phyloP scores from a whole-genome alignment of 2,888 invertebrate species.

The Bombylius major region DNA sequence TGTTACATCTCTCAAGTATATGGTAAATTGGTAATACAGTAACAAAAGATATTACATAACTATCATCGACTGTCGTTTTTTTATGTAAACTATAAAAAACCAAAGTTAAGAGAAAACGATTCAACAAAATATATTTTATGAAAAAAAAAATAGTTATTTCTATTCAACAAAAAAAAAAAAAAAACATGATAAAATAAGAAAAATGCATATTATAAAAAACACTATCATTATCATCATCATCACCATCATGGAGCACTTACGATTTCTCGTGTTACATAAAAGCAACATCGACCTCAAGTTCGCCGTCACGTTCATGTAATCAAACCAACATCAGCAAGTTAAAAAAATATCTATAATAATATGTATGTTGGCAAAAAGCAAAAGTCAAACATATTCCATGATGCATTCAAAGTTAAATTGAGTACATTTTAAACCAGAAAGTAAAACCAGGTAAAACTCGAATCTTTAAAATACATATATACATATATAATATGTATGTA shows the following conservation, averaged over 20 bases:
- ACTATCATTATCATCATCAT: background rate
- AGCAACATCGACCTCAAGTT: slow-evolving; percentile 6
- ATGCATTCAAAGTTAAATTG: too few relatives aligned
- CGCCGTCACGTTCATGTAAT: slow-evolving; percentile 4
- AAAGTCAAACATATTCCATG: too few relatives aligned
- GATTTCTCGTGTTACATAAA: slow-evolving; percentile 6
- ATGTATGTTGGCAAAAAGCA: too few relatives aligned
- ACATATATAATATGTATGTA: background rate
- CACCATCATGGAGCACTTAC: background rate
- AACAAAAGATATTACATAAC: background rate
- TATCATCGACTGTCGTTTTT: background rate
- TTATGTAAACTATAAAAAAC: too few relatives aligned
- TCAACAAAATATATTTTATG: too few relatives aligned
- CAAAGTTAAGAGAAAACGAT: too few relatives aligned
- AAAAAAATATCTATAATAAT: background rate
- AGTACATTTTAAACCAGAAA: too few relatives aligned
- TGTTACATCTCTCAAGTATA: background rate
- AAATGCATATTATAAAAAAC: background rate
- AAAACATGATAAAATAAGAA: too few relatives aligned
- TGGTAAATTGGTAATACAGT: background rate
- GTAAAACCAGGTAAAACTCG: too few relatives aligned
- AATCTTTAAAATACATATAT: too few relatives aligned
- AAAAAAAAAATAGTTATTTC: too few relatives aligned
- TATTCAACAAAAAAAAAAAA: too few relatives aligned
- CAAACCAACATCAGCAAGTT: background rate